Percentiles rank a stretch among this genome's conserved stretches.
phyloP scores from a whole-genome alignment of 1,140 invertebrate species.

The Aphidius gifuensis region DNA sequence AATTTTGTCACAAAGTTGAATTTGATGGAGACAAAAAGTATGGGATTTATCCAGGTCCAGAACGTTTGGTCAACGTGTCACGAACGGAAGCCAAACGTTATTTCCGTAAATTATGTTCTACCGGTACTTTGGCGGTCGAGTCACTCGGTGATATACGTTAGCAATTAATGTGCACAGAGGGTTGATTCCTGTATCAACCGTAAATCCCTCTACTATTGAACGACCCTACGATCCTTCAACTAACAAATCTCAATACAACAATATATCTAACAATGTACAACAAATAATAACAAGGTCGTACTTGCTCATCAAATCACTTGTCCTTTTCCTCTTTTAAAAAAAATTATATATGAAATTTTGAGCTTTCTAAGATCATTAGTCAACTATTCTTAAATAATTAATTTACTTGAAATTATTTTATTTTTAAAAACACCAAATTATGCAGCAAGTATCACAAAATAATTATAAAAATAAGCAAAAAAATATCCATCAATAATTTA shows the following conservation, averaged over 20 bases:
- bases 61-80: conserved; percentile 20
- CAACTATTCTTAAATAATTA: too few relatives aligned
- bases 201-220: background rate
- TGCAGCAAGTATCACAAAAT: too few relatives aligned
- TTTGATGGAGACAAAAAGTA: background rate
- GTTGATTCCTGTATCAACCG: conserved; percentile 17
- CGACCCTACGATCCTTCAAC: background rate
- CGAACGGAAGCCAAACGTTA: conserved; percentile 27
- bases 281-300: background rate
- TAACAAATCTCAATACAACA: background rate
- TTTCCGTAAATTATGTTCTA: conserved; percentile 45
- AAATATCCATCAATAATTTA: too few relatives aligned
- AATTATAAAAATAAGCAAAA: too few relatives aligned
- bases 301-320: too few relatives aligned
- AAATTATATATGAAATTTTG: background rate
- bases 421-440: too few relatives aligned
- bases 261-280: background rate
- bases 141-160: conserved; percentile 43
- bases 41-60: conserved; percentile 9
- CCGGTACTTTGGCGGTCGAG: conserved; percentile 24
- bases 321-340: too few relatives aligned
- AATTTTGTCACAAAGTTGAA: background rate
- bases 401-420: too few relatives aligned
- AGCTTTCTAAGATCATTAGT: too few relatives aligned
- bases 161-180: conserved; percentile 41